Evolutionary conservation across 2,888 invertebrate genomes (phyloP), one percentile per base, ranked within the genome.

Genomic region (Yponomeuta sedellus): DNA sequence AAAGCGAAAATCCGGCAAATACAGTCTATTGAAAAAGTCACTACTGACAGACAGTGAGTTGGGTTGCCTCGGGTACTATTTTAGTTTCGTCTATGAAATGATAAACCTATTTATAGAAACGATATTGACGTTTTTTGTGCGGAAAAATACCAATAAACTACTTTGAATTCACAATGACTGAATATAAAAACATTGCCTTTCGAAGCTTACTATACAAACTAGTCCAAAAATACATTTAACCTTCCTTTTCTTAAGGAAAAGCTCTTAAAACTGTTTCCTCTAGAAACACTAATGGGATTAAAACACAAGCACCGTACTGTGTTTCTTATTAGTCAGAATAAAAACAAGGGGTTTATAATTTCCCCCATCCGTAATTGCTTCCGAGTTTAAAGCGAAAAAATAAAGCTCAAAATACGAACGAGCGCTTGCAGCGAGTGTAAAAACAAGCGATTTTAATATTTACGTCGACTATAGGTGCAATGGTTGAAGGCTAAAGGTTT

Each of bases 291-390:
- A 64, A 64, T 64, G 39, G 52, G 58, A 64, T 67, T 44, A 44
- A 19, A 63, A 63, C 20, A 44, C 44, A 40, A 44, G 34, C 39
- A 72, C 71, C 16, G 12, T 52, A 16, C 44, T 16, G 44, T 52
- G 44, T 52, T 52, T 52, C 44, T 52, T 52, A 52, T 52, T 52
- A 52, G 44, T 52, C 44, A 52, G 44, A 52, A 52, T 52, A 73
- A 70, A 74, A 75, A 74, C 72, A 74, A 70, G 68, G 71, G 56
- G 52, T 74, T 68, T 71, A 71, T 74, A 75, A 74, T 73, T 75
- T 74, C 71, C 66, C 70, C 73, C 71, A 68, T 72, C 69, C 74
- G 69, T 77, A 80, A 78, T 76, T 78, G 74, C 67, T 70, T 70
- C 70, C 69, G 57, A 20, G 34, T 62, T n/a, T 19, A 12, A n/a